A percentile compares a stretch with the other conserved stretches of the same genome.
Evolutionary conservation across 2,888 invertebrate species (phyloP).

Genomic region (Drosophila ezoana): DNA sequence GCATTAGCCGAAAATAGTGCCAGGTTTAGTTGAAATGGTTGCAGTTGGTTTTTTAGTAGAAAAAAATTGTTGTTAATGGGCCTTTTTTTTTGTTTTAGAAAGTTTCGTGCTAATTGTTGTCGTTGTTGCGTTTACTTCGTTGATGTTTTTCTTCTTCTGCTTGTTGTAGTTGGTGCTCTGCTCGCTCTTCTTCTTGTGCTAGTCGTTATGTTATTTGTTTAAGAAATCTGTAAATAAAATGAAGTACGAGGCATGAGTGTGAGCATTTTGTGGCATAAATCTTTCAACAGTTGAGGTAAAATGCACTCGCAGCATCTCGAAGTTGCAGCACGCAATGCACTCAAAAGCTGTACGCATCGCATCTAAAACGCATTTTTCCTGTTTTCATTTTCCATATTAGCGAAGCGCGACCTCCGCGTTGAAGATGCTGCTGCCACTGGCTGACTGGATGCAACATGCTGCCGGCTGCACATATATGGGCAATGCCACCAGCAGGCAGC

Average conservation of each 20-base stretch:
- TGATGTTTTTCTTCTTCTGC: slow-evolving; percentile 32
- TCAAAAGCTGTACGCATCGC: slow-evolving; percentile 50
- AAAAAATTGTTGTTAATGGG: slow-evolving; percentile 30
- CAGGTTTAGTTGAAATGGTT: slow-evolving; percentile 40
- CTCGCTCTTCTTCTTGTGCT: slow-evolving; percentile 49
- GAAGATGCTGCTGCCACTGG: slow-evolving; percentile 22
- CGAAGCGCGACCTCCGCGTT: slow-evolving; percentile 62
- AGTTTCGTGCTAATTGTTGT: slow-evolving; percentile 62
- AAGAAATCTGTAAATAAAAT: slow-evolving; percentile 70
- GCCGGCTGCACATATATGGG: slow-evolving; percentile 64
- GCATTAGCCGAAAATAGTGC: slow-evolving; percentile 41
- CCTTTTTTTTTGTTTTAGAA: slow-evolving; percentile 41
- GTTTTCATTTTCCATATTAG: slow-evolving; percentile 81
- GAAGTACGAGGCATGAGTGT: slow-evolving; percentile 28
- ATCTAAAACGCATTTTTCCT: slow-evolving; percentile 71
- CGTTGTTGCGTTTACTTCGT: slow-evolving; percentile 58
- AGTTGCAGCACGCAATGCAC: slow-evolving; percentile 37
- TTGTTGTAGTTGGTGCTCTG: slow-evolving; percentile 13
- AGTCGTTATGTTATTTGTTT: slow-evolving; percentile 58
- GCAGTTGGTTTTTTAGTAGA: slow-evolving; percentile 41
- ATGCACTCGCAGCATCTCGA: slow-evolving; percentile 23
- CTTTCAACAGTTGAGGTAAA: slow-evolving; percentile 38
- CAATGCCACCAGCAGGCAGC: slow-evolving; percentile 61
- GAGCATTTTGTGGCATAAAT: slow-evolving; percentile 49
- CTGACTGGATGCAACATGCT: slow-evolving; percentile 33